Conservation (phyloP, 2,797 vertebrate genomes). For the Fistularia tabacaria region DNA sequence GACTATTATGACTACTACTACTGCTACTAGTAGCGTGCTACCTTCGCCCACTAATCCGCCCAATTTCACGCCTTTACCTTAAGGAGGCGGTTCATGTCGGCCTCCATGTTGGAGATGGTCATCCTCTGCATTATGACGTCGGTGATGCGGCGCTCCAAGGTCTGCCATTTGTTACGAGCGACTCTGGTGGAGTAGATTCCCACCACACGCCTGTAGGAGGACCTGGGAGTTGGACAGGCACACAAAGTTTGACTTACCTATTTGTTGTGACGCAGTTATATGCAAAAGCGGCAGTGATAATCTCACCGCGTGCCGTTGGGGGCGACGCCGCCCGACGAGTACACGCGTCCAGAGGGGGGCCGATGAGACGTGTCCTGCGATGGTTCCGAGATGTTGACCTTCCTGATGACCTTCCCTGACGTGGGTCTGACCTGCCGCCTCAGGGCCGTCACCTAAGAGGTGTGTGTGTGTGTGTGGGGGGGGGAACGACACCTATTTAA, state of each 20-base stretch:
- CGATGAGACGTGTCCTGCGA: slow-evolving; percentile 78
- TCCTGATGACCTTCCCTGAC: slow-evolving; percentile 87
- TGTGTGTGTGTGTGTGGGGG: too few relatives aligned
- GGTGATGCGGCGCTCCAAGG: slow-evolving; percentile 87
- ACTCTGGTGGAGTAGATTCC: slow-evolving; percentile 84
- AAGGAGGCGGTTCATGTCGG: slow-evolving; percentile 94
- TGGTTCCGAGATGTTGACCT: slow-evolving; percentile 78
- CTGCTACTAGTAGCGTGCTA: too few relatives aligned
- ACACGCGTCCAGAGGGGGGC: slow-evolving; percentile 80
- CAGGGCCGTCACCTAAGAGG: slow-evolving; percentile 86
- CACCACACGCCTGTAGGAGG: slow-evolving; percentile 78
- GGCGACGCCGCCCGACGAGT: slow-evolving; percentile 69
- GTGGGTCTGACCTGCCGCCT: slow-evolving; percentile 88
- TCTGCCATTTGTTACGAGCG: slow-evolving; percentile 91
- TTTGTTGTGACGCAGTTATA: too few relatives aligned
- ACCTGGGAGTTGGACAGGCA: slow-evolving; percentile 57
- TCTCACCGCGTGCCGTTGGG: slow-evolving; percentile 82
- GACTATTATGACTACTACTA: too few relatives aligned
- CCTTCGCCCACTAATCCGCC: too few relatives aligned
- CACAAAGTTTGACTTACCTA: too few relatives aligned
- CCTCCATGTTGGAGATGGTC: slow-evolving; percentile 98
- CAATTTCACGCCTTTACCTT: slow-evolving; percentile 71
- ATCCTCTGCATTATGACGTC: slow-evolving; percentile 97
- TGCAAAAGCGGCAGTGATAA: too few relatives aligned
- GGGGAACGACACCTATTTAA: too few relatives aligned